Conservation (phyloP, 2,797 vertebrate species). For the Acipenser transmontanus region DNA sequence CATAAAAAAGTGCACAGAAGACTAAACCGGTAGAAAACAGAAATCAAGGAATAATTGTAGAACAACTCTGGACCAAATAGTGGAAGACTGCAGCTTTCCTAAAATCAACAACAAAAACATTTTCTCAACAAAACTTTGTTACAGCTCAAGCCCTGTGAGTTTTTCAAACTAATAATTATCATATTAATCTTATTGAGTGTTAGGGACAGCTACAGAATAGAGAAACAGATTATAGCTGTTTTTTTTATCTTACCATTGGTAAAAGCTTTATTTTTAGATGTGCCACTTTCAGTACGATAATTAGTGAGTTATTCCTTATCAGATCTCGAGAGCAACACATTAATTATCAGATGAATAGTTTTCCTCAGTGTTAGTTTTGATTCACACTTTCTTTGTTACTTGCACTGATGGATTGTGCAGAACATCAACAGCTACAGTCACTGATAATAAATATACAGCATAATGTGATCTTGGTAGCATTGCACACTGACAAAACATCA, state of each 20-base stretch:
- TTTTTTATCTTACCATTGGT: constrained; percentile 4
- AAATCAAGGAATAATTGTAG: no score
- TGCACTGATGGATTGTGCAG: neutral
- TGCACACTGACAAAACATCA: no score
- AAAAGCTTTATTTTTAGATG: constrained; percentile 6
- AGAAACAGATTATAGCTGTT: neutral
- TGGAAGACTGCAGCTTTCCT: no score
- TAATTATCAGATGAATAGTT: neutral
- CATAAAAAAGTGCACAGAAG: no score
- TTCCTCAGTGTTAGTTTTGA: neutral
- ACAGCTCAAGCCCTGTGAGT: neutral
- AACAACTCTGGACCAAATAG: no score
- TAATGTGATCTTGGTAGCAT: no score
- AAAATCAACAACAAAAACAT: no score
- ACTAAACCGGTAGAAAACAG: no score
- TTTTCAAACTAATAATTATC: neutral
- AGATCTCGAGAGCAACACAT: neutral
- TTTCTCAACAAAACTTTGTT: neutral
- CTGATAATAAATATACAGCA: no score
- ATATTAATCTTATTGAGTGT: neutral
- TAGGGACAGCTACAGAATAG: neutral
- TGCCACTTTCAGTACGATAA: neutral
- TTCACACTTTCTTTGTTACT: neutral
- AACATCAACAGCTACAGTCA: neutral
- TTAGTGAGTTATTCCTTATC: neutral